Evolutionary conservation across 1,140 invertebrate species (phyloP), one percentile per base, ranked within the genome.

Genomic region (Oreohelix idahoensis): DNA sequence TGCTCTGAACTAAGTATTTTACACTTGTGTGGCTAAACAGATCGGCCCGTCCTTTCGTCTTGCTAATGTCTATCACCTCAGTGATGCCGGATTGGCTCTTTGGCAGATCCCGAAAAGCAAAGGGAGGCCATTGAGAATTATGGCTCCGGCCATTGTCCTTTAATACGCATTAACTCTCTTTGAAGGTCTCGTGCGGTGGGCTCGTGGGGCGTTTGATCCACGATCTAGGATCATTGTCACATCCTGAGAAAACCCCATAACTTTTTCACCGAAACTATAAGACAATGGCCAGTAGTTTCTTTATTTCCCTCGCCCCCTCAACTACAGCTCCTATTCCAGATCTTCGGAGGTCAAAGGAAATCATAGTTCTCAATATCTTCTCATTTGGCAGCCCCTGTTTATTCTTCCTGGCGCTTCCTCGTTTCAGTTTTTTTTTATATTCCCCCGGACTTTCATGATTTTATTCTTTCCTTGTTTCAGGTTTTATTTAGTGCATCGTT

Each of bases 161-260:
- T 74, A 74, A 74, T 74, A 74, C 71, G 71, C 71, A 74, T 74
- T 74, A 74, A 39, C 71, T 74, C 71, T 26, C 71, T 74, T 74
- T 74, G 71, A 74, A 74, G 71, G 36, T 49, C 38, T 49, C 8
- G 71, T 35, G 71, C 38, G 5, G 26, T n/a, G 38, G 71, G 71
- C 71, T 42, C 38, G 36, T 36, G 20, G 38, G 23, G 1, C 38
- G 71, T 74, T 74, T 74, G 71, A 74, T 74, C 71, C 71, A 39
- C 38, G 15, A 74, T 74, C 71, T 39, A 74, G 23, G 38, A 74
- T 39, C 71, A 74, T 39, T 74, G 71, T 39, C 71, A 74, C 38
- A 39, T 74, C 71, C 38, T 74, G 20, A n/a, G 35, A 49, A 74
- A 74, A 38, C 11, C 42, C 71, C 71, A 49, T 42, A 74, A 74